Evolutionary conservation across 2,888 invertebrate species (phyloP).

Genomic region (Xanthorhoe spadicearia): DNA sequence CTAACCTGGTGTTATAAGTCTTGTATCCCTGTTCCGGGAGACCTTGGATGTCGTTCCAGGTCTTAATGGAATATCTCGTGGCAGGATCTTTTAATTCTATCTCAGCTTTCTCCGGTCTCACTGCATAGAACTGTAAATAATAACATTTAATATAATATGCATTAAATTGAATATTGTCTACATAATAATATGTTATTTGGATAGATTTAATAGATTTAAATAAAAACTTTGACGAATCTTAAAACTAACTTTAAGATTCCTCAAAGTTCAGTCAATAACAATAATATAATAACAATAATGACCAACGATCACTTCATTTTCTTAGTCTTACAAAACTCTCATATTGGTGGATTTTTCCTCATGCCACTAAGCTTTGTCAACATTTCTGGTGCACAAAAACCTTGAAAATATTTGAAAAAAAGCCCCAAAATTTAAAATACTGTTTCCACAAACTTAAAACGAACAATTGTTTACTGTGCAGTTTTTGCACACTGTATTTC

Average conservation of each 20-base stretch:
- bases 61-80: conserved; percentile 82
- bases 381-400: not conserved
- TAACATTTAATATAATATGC: too few relatives aligned
- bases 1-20: conserved; percentile 71
- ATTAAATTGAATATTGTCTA: too few relatives aligned
- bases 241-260: too few relatives aligned
- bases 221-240: too few relatives aligned
- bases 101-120: conserved; percentile 60
- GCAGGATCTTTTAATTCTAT: conserved; percentile 62
- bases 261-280: too few relatives aligned
- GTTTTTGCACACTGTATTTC: not conserved
- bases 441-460: not conserved
- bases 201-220: too few relatives aligned
- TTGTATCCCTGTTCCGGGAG: conserved; percentile 88
- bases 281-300: too few relatives aligned
- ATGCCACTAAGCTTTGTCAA: not conserved
- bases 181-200: too few relatives aligned
- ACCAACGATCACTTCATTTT: too few relatives aligned
- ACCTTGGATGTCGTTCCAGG: conserved; percentile 87
- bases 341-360: too few relatives aligned
- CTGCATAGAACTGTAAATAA: conserved; percentile 66
- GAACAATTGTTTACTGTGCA: not conserved
- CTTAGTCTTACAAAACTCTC: too few relatives aligned
- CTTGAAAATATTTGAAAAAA: not conserved
- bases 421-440: not conserved